phyloP scores from a whole-genome alignment of 1,140 invertebrate species.

The Himalopsyche phryganea region DNA sequence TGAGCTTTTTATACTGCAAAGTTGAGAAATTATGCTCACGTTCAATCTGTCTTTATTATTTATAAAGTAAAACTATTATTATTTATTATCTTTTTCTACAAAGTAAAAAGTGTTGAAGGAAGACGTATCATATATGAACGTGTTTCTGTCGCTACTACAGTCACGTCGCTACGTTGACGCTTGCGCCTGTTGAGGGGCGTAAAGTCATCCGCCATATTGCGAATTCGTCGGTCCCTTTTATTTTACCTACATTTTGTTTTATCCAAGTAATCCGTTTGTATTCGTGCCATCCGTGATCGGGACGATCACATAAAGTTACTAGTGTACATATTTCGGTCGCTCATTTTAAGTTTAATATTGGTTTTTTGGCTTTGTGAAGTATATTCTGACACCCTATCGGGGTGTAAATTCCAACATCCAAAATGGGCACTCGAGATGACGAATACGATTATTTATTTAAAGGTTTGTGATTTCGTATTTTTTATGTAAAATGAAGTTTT shows the following conservation, averaged over 20 bases:
- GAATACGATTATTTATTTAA: conserved; percentile 99
- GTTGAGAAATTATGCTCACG: too few relatives aligned
- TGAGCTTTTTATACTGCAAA: too few relatives aligned
- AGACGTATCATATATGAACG: conserved; percentile 14
- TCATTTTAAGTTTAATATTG: conserved; percentile 5
- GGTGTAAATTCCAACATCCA: conserved; percentile 39
- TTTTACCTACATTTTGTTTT: conserved; percentile 15
- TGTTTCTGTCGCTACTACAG: conserved; percentile 15
- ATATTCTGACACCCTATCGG: conserved; percentile 20
- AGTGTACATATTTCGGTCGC: conserved; percentile 5
- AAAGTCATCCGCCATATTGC: conserved; percentile 28
- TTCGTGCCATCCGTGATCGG: conserved; percentile 6
- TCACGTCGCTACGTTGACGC: conserved; percentile 24
- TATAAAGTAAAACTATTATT: too few relatives aligned
- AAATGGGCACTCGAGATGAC: conserved; percentile 96
- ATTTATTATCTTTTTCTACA: too few relatives aligned
- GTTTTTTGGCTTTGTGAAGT: conserved; percentile 16
- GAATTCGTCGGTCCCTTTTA: conserved; percentile 17
- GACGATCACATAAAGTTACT: background rate
- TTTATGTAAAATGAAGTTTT: too few relatives aligned
- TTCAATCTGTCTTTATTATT: too few relatives aligned
- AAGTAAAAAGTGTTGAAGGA: too few relatives aligned
- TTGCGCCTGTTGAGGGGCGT: conserved; percentile 27
- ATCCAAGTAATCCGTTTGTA: conserved; percentile 17
- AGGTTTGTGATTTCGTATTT: conserved; percentile 62